These are phyloP conservation scores for Paratrypauchen microcephalus DNA, from an alignment of 2,797 vertebrate species.

Conservation along the genomic window DNA sequence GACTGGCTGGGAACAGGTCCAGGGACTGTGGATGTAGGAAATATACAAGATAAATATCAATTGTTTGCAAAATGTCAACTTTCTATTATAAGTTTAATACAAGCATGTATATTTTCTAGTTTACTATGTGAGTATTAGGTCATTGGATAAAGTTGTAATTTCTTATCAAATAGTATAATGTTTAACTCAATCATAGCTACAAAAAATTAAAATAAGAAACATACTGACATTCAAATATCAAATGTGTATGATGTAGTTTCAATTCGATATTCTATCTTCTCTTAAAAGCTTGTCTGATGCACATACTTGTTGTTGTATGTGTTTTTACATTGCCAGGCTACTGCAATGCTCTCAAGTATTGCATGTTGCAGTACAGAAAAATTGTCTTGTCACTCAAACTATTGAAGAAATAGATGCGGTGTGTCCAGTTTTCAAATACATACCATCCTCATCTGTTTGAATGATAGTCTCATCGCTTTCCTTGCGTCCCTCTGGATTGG, in stretches of 20 bases:
- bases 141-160: too few species aligned
- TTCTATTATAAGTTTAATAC: too few species aligned
- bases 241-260: too few species aligned
- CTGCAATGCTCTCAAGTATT: neutral
- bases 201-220: too few species aligned
- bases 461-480: conserved; percentile 97
- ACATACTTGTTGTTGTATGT: neutral
- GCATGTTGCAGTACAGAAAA: too few species aligned
- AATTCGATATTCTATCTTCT: too few species aligned
- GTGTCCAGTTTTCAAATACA: conserved; percentile 17
- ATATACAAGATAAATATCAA: conserved; percentile 7
- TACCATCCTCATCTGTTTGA: conserved; percentile 97
- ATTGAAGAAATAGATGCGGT: neutral
- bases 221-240: too few species aligned
- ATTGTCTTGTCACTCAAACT: neutral
- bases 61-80: neutral
- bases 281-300: too few species aligned
- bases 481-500: conserved; percentile 96
- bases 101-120: too few species aligned
- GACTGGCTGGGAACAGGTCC: conserved; percentile 91
- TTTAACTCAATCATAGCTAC: too few species aligned
- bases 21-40: conserved; percentile 81
- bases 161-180: too few species aligned
- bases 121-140: too few species aligned
- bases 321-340: neutral